A percentile compares a stretch with the other conserved stretches of the same genome.
Evolutionary conservation across 2,113 vertebrate species (phyloP).

Genomic region (Colossoma macropomum): DNA sequence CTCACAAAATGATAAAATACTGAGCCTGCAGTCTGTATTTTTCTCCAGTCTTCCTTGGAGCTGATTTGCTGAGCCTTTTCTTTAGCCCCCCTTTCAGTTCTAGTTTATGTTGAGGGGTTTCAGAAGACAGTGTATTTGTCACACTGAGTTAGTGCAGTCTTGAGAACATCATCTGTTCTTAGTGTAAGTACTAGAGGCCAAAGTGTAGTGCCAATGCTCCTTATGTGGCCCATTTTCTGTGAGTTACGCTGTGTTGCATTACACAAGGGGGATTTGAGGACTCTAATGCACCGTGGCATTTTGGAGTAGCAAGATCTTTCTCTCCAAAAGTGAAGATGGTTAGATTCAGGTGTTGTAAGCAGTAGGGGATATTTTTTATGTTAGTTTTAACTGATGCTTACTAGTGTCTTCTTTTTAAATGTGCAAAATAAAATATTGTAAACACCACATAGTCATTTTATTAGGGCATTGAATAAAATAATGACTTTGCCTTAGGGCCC

Average conservation of each 20-base stretch:
- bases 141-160: neutral
- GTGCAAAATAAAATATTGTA: neutral
- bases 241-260: neutral
- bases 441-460: no score
- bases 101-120: neutral
- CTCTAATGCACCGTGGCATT: neutral
- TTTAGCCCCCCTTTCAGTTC: neutral
- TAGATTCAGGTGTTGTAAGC: neutral
- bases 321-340: neutral
- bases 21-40: neutral
- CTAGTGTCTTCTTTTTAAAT: neutral
- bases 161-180: neutral
- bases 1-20: neutral
- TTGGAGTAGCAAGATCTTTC: neutral
- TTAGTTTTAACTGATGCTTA: no score
- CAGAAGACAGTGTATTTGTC: neutral
- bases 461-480: no score
- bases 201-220: neutral
- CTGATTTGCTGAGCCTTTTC: neutral
- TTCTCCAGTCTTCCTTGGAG: neutral
- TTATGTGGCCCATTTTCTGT: neutral
- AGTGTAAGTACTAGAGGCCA: neutral
- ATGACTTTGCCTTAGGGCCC: no score
- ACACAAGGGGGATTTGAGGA: neutral
- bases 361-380: neutral